A percentile compares a stretch with the other conserved stretches of the same genome.
Evolutionary conservation across 2,113 vertebrate genomes (phyloP).

Genomic region (Rhinoderma darwinii): DNA sequence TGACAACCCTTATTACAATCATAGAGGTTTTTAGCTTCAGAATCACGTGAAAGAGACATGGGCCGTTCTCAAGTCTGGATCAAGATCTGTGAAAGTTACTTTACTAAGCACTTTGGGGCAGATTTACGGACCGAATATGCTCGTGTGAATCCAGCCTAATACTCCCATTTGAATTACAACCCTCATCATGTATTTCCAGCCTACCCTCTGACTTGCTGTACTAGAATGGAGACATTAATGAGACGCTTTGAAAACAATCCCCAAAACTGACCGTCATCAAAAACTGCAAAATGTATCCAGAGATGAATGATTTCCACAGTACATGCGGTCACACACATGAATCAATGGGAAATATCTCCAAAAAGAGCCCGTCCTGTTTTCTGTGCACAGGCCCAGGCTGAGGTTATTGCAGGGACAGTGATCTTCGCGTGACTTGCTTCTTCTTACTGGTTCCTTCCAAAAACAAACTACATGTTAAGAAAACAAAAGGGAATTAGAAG

Average conservation of each 20-base stretch:
- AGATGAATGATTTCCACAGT: constrained; percentile 17
- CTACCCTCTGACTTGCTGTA: neutral
- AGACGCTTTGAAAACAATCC: neutral
- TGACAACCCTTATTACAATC: too few relatives aligned
- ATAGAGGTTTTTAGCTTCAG: too few relatives aligned
- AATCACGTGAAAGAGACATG: too few relatives aligned
- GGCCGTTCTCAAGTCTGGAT: too few relatives aligned
- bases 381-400: constrained; percentile 8
- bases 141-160: too few relatives aligned
- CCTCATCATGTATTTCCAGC: neutral
- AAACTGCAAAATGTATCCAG: neutral
- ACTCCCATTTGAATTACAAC: neutral
- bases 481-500: constrained; percentile 47
- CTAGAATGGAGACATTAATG: too few relatives aligned
- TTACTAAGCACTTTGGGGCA: too few relatives aligned
- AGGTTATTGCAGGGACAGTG: constrained; percentile 54
- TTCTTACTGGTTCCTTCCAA: constrained; percentile 41
- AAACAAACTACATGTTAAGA: constrained; percentile 56
- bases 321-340: neutral
- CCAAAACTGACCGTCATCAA: neutral
- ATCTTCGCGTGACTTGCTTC: constrained; percentile 37
- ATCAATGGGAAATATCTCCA: constrained; percentile 14
- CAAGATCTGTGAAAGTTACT: too few relatives aligned
- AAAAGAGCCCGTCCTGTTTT: constrained; percentile 2
- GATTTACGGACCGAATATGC: too few relatives aligned